phyloP scores from a whole-genome alignment of 2,797 vertebrate genomes.

The Psittacula derbiana region DNA sequence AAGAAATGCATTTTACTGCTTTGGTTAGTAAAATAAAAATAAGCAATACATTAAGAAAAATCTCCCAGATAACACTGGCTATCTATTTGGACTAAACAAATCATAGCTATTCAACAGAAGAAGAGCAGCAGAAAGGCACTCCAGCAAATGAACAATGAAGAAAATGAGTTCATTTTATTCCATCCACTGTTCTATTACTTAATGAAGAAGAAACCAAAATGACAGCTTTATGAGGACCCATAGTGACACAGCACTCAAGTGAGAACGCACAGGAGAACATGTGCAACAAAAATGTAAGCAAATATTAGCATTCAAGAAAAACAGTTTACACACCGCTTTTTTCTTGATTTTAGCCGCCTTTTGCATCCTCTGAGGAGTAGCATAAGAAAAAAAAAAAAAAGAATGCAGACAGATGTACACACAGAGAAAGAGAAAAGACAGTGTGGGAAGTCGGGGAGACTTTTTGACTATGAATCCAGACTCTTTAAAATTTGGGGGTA shows the following conservation, averaged over 20 bases:
- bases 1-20: neutral
- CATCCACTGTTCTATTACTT: neutral
- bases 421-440: slow-evolving; percentile 50
- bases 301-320: slow-evolving; percentile 62
- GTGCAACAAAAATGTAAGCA: slow-evolving; percentile 9
- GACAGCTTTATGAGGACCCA: neutral
- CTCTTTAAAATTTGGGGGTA: slow-evolving; percentile 5
- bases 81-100: neutral
- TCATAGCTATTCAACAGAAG: neutral
- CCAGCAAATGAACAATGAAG: neutral
- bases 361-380: slow-evolving; percentile 95
- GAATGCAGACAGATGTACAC: slow-evolving; percentile 73
- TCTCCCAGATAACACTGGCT: neutral
- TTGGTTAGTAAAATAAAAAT: neutral
- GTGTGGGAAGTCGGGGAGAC: slow-evolving; percentile 37
- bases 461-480: neutral
- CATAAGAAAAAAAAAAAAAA: slow-evolving; percentile 70
- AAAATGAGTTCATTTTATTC: neutral
- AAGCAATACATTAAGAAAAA: neutral
- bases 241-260: neutral
- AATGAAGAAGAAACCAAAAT: neutral
- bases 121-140: slow-evolving; percentile 8
- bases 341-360: slow-evolving; percentile 99
- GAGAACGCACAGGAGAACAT: neutral
- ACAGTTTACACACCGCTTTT: slow-evolving; percentile 96